Evolutionary conservation across 1,140 invertebrate species (phyloP).

Genomic region (Drosophila micromelanica): DNA sequence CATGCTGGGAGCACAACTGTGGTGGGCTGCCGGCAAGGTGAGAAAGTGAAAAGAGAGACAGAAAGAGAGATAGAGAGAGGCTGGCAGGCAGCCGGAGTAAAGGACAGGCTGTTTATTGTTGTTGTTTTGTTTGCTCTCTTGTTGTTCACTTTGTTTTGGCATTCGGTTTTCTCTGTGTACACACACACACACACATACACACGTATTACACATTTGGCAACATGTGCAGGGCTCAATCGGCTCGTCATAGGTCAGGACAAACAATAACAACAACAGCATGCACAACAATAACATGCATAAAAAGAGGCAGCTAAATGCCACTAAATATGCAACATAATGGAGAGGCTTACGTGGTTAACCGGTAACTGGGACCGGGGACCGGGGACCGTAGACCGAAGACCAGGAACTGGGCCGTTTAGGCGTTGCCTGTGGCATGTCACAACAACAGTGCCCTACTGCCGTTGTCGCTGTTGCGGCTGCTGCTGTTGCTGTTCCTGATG

Average conservation of each 20-base stretch:
- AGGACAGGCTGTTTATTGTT: conserved; percentile 14
- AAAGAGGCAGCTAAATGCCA: conserved; percentile 60
- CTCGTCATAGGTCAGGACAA: conserved; percentile 52
- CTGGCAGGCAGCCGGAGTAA: conserved; percentile 3
- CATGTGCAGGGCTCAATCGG: conserved; percentile 59
- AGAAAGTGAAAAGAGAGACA: conserved; percentile 40
- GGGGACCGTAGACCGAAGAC: background rate
- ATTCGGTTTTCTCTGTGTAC: conserved; percentile 42
- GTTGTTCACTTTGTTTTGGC: conserved; percentile 63
- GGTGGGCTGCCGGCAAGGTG: conserved; percentile 42
- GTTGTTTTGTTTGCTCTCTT: conserved; percentile 17
- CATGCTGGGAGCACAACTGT: conserved; percentile 39
- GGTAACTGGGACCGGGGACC: conserved; percentile 3
- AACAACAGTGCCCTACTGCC: conserved; percentile 51
- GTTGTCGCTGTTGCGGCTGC: background rate
- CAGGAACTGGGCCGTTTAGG: background rate
- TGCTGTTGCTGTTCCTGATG: conserved; percentile 25
- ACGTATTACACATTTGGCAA: conserved; percentile 53
- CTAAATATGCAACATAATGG: conserved; percentile 76
- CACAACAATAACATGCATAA: background rate
- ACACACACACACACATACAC: conserved; percentile 27
- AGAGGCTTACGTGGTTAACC: conserved; percentile 24
- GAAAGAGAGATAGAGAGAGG: conserved; percentile 1
- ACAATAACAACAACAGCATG: conserved; percentile 4
- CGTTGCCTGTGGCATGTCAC: conserved; percentile 66